A percentile compares a stretch with the other conserved stretches of the same genome.
These are phyloP conservation scores for Malaclemys terrapin DNA, from an alignment of 2,113 vertebrate species.

Conservation along the genomic window DNA sequence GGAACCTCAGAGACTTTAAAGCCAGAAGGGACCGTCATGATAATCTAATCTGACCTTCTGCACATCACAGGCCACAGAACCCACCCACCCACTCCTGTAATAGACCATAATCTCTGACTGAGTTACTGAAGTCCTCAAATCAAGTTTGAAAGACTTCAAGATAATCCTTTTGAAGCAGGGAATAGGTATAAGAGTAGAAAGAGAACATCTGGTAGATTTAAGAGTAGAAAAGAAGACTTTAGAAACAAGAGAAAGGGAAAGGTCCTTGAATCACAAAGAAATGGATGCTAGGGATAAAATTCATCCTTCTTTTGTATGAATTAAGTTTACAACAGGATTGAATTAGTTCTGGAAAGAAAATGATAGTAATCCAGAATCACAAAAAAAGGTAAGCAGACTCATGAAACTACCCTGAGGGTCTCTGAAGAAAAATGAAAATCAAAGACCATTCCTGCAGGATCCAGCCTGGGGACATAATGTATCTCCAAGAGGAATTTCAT, in stretches of 20 bases:
- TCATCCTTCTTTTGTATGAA: not conserved
- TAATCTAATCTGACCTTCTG: no score
- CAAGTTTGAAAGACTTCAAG: no score
- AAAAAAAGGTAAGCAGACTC: not conserved
- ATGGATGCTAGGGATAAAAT: not conserved
- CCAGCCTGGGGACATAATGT: not conserved
- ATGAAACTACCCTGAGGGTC: not conserved
- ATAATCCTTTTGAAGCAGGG: not conserved
- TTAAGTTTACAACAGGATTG: not conserved
- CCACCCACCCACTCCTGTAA: no score
- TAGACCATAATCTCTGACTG: no score
- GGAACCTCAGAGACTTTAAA: no score
- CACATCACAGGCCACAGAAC: no score
- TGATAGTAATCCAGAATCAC: not conserved
- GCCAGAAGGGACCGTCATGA: no score
- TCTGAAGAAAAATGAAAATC: not conserved
- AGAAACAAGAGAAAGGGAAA: not conserved
- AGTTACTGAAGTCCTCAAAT: no score
- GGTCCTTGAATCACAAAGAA: not conserved
- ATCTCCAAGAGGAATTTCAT: not conserved
- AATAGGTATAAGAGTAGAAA: not conserved
- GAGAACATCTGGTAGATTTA: not conserved
- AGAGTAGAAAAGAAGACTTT: not conserved
- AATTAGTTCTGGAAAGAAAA: not conserved
- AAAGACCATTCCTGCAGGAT: not conserved